Evolutionary conservation across 2,888 invertebrate genomes (phyloP).

Genomic region (Sthenelais limicola): DNA sequence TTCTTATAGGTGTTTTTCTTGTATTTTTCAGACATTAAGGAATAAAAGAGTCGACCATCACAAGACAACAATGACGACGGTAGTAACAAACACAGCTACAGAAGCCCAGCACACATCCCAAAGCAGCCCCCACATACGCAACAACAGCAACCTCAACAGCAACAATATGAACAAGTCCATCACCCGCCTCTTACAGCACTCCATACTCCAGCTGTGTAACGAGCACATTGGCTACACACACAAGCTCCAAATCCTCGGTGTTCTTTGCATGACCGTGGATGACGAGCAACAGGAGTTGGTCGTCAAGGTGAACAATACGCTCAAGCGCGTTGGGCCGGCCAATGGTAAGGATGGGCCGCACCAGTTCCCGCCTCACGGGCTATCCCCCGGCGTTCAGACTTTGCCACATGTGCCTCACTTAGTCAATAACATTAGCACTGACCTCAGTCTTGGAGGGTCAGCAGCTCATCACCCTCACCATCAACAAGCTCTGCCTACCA

Average conservation of each 20-base stretch:
- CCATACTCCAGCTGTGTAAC: conserved; percentile 55
- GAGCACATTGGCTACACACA: conserved; percentile 53
- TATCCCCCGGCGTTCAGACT: conserved; percentile 17
- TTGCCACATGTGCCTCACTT: too few relatives aligned
- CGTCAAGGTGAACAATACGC: conserved; percentile 55
- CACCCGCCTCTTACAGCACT: conserved; percentile 51
- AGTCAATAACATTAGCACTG: too few relatives aligned
- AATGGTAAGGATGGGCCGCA: conserved; percentile 40
- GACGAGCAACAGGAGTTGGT: conserved; percentile 54
- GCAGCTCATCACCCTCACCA: conserved; percentile 7
- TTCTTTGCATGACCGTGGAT: conserved; percentile 54
- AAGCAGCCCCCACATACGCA: background rate
- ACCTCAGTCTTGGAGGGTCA: too few relatives aligned
- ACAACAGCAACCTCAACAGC: background rate
- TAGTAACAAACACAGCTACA: conserved; percentile 2
- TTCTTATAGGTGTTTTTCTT: too few relatives aligned
- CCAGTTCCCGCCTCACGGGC: background rate
- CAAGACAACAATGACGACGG: background rate
- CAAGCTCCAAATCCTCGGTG: conserved; percentile 55
- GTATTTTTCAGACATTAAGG: conserved; percentile 24
- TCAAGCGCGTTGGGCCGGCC: conserved; percentile 49
- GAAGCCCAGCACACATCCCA: background rate
- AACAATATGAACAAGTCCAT: conserved; percentile 39
- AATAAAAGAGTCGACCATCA: background rate
- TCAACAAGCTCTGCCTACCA: background rate